Percentiles rank a stretch among this genome's conserved stretches.
These are phyloP conservation scores for Pelecanoides urinatrix DNA, from an alignment of 2,113 vertebrate genomes.

Conservation along the genomic window DNA sequence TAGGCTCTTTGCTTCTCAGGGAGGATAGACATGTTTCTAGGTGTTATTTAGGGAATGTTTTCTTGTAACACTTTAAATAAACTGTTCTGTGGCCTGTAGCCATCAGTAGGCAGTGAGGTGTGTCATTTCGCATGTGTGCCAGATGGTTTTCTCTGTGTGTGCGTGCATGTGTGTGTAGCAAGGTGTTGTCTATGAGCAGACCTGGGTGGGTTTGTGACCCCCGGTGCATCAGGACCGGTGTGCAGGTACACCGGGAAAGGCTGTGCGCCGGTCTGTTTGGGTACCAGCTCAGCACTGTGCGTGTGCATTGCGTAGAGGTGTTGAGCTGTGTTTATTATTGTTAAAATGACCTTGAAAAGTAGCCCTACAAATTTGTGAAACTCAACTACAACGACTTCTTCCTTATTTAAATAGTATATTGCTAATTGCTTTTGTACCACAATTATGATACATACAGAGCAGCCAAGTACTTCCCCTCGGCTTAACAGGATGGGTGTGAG, in stretches of 20 bases:
- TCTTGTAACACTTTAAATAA: not conserved
- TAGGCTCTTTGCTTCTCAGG: not conserved
- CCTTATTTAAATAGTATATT: not conserved
- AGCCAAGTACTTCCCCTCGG: not conserved
- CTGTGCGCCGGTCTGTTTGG: not conserved
- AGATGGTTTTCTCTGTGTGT: not conserved
- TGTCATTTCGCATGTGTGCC: not conserved
- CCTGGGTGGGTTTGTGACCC: not conserved
- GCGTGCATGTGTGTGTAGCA: not conserved
- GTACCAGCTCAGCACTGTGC: not conserved
- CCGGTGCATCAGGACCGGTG: not conserved
- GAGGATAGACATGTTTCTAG: not conserved
- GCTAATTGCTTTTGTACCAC: not conserved
- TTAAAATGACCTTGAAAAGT: not conserved
- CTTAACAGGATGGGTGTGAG: not conserved
- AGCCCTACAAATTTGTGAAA: not conserved
- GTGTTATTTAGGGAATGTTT: not conserved
- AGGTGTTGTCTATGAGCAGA: not conserved
- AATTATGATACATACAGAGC: not conserved
- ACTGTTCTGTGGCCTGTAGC: not conserved
- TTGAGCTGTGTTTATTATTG: not conserved
- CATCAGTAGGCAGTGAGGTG: not conserved
- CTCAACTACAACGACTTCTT: not conserved
- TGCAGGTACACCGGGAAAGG: not conserved
- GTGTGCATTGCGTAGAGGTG: rapidly evolving